Conservation (phyloP, 2,113 vertebrate genomes). For the Malurus elegans region DNA sequence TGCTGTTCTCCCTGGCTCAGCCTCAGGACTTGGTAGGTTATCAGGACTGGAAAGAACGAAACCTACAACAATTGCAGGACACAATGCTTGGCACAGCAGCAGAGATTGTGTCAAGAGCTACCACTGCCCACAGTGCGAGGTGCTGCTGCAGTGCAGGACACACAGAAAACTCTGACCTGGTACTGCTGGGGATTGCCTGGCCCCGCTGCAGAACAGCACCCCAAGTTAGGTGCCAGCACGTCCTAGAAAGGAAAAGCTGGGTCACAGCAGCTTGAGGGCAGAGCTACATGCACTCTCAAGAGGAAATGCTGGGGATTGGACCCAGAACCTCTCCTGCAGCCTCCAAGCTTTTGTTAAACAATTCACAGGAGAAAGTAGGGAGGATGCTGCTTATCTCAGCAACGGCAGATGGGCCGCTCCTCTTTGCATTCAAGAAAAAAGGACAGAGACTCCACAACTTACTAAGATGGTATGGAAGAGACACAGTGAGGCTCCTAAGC, state of each 20-base stretch:
- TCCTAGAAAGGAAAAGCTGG: neutral
- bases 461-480: neutral
- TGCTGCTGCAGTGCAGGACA: neutral
- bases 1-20: neutral
- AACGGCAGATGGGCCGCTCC: neutral
- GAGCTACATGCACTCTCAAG: rapidly evolving
- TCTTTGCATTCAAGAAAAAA: neutral
- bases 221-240: rapidly evolving
- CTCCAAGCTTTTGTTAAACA: neutral
- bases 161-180: rapidly evolving
- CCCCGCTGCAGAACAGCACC: neutral
- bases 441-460: neutral
- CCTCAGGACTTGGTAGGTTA: neutral
- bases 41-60: neutral
- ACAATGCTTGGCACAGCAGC: neutral
- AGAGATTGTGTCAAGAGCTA: neutral
- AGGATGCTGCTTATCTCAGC: neutral
- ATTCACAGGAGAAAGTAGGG: neutral
- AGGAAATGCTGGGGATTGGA: neutral
- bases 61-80: neutral
- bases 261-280: neutral
- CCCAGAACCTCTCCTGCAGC: neutral
- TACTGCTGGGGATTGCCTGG: neutral
- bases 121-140: neutral
- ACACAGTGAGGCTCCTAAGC: neutral